A percentile compares a stretch with the other conserved stretches of the same genome.
Conservation (phyloP, 2,888 invertebrate genomes). For the Aethes cnicana region DNA sequence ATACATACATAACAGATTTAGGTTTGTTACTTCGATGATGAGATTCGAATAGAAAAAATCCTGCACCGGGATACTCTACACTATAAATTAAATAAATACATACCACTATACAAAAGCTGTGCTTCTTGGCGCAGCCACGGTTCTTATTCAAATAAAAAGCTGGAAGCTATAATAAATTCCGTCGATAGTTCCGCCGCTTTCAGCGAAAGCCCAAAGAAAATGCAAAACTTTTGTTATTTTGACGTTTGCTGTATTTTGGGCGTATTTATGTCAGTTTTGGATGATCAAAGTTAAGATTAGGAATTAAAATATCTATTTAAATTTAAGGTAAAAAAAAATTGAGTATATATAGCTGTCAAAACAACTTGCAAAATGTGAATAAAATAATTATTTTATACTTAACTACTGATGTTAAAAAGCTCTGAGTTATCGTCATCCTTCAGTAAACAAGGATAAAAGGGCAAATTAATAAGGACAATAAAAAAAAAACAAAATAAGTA, state of each 20-base stretch:
- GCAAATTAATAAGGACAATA: too few species aligned
- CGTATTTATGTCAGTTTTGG: conserved; percentile 2
- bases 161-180: conserved; percentile 10
- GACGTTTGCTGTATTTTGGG: background rate
- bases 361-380: too few species aligned
- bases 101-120: background rate
- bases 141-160: conserved; percentile 24
- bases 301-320: background rate
- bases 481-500: too few species aligned
- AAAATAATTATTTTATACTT: too few species aligned
- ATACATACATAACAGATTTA: too few species aligned
- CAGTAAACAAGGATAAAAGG: too few species aligned
- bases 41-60: too few species aligned
- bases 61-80: too few species aligned
- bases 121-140: background rate
- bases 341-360: too few species aligned
- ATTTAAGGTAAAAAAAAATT: background rate
- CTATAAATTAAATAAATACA: background rate
- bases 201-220: conserved; percentile 2
- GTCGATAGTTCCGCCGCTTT: conserved; percentile 13
- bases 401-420: too few species aligned
- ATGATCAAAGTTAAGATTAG: background rate
- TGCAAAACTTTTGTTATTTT: conserved; percentile 16
- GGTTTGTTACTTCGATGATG: too few species aligned
- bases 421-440: too few species aligned